A percentile compares a stretch with the other conserved stretches of the same genome.
phyloP scores from a whole-genome alignment of 2,113 vertebrate genomes.

The Thymallus thymallus region DNA sequence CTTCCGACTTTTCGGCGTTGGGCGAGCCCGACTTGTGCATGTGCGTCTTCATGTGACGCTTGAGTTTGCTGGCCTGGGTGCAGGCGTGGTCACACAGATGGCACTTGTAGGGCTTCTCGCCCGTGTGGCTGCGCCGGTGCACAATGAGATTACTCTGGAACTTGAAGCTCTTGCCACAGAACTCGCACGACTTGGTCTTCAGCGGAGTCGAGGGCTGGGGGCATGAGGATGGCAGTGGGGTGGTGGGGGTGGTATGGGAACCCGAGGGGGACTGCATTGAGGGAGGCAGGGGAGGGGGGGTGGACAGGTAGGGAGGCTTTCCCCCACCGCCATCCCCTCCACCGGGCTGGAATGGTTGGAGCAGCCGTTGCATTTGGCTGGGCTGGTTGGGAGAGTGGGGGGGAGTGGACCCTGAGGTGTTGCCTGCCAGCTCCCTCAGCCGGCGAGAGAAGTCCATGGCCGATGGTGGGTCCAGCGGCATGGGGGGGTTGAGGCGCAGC shows the following conservation, averaged over 20 bases:
- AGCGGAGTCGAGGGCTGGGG: slow-evolving; percentile 72
- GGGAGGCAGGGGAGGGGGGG: slow-evolving; percentile 91
- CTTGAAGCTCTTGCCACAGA: slow-evolving; percentile 98
- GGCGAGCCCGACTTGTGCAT: slow-evolving; percentile 98
- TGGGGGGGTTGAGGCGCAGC: slow-evolving; percentile 98
- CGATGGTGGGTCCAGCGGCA: slow-evolving; percentile 96
- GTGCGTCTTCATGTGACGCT: slow-evolving; percentile 99
- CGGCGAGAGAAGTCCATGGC: slow-evolving; percentile 99
- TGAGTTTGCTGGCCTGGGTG: slow-evolving; percentile 98
- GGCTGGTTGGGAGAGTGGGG: slow-evolving; percentile 95
- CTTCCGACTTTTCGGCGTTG: slow-evolving; percentile 94
- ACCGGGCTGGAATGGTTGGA: slow-evolving; percentile 96
- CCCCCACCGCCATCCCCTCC: slow-evolving; percentile 61
- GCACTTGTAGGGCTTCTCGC: slow-evolving; percentile 99
- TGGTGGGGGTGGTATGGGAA: slow-evolving; percentile 83
- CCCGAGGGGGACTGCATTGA: slow-evolving; percentile 92
- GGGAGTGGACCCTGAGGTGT: slow-evolving; percentile 91
- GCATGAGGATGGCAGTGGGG: slow-evolving; percentile 58
- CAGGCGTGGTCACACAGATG: slow-evolving; percentile 98
- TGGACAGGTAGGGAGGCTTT: slow-evolving; percentile 96
- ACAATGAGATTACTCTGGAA: slow-evolving; percentile 99
- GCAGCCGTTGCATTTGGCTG: slow-evolving; percentile 98
- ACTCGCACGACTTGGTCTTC: slow-evolving; percentile 98
- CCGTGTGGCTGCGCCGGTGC: slow-evolving; percentile 97
- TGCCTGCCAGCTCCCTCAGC: slow-evolving; percentile 97